Evolutionary conservation across 2,113 vertebrate genomes (phyloP), one percentile per base, ranked within the genome.

Genomic region (Megaleporinus macrocephalus): DNA sequence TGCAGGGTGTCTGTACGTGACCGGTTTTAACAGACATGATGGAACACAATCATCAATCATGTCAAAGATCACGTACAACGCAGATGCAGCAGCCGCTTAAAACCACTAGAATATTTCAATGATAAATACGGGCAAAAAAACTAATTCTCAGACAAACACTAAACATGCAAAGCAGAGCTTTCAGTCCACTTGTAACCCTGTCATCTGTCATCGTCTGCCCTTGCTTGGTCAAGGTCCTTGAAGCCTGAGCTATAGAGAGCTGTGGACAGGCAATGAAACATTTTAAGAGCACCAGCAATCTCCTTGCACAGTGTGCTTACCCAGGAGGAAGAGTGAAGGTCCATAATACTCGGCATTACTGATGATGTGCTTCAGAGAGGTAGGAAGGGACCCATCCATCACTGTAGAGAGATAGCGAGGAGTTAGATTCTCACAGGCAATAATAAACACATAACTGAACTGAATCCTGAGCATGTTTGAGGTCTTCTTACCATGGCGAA

Each of bases 321-420:
- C 97, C 63, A 98, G 89, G 71, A 98, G 94, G 85, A 98, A 98
- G 65, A 98, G 95, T 73, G 96, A 98, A 62, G 97, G 97, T 79
- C 96, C 97, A 85, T 98, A 98, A 87, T 98, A 98, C 90, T 98
- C 97, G 44, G 97, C 97, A 91, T 98, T 98, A 93, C 97, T 98
- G 92, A 98, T 98, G 89, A 98, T 97, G 94, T 98, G 96, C 89
- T 98, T 98, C 82, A 98, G 93, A 87, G 97, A 98, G 95, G 97
- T 97, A 95, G 97, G 97, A 90, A 98, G 90, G 84, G 97, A 98
- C 79, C 96, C 97, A 86, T 99, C 97, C 97, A 99, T 98, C 88
- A 99, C 97, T 98, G 5, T 10, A 69, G n/a, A 51, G 16, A 72
- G 62, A 72, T 51, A 55, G 26, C 44, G 29, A 44, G 69, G 0